phyloP scores from a whole-genome alignment of 2,797 vertebrate species.

The Philypnodon macrostomus region DNA sequence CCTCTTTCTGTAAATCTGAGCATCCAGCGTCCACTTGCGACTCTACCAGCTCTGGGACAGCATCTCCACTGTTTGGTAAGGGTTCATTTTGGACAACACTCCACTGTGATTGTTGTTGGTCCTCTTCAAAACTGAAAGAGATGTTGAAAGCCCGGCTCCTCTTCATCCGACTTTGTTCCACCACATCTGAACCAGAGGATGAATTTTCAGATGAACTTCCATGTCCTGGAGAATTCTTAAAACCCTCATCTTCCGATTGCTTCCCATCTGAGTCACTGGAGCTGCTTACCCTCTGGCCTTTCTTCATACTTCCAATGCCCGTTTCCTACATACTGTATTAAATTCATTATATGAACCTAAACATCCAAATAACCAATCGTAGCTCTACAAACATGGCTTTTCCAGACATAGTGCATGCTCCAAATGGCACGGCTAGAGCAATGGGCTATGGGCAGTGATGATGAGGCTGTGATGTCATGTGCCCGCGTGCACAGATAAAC shows the following conservation, averaged over 20 bases:
- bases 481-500: conserved; percentile 36
- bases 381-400: conserved; percentile 50
- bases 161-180: conserved; percentile 54
- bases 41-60: conserved; percentile 25
- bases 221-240: conserved; percentile 13
- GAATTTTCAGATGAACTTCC: conserved; percentile 38
- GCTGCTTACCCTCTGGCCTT: conserved; percentile 49
- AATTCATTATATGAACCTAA: conserved; percentile 11
- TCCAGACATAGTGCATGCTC: conserved; percentile 65
- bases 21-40: conserved; percentile 16
- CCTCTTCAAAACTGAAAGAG: conserved; percentile 58
- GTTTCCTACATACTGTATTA: conserved; percentile 12
- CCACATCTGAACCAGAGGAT: conserved; percentile 16
- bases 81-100: conserved; percentile 15
- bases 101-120: conserved; percentile 23
- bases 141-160: conserved; percentile 61
- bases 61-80: conserved; percentile 20
- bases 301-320: conserved; percentile 38
- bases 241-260: conserved; percentile 27
- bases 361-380: conserved; percentile 19
- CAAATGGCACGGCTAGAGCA: conserved; percentile 54
- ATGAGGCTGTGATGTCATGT: conserved; percentile 68
- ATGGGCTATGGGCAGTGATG: conserved; percentile 61
- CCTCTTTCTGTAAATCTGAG: conserved; percentile 9
- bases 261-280: conserved; percentile 49